Conservation (phyloP, 1,140 invertebrate species). For the Scaptomyza pallida region DNA sequence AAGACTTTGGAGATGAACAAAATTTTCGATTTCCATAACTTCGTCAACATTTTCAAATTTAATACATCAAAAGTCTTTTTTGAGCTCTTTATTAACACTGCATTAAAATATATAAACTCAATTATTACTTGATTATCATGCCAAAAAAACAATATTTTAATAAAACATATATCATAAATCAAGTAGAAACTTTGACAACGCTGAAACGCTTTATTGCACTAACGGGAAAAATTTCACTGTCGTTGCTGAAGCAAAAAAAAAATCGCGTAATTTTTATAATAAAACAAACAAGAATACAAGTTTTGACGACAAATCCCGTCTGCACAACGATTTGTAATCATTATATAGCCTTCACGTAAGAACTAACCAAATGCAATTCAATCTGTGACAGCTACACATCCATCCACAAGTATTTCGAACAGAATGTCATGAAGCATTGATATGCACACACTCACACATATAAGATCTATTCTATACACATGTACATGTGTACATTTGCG, state of each 20-base stretch:
- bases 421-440: constrained; percentile 60
- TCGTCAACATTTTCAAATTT: no score
- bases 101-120: no score
- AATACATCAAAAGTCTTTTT: no score
- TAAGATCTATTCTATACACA: no score
- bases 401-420: constrained; percentile 65
- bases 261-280: constrained; percentile 14
- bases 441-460: constrained; percentile 22
- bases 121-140: no score
- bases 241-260: not conserved
- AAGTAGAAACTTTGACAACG: no score
- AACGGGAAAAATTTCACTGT: not conserved
- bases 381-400: constrained; percentile 62
- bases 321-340: constrained; percentile 65
- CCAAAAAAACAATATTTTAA: no score
- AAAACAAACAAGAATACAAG: constrained; percentile 56
- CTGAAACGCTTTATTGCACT: not conserved
- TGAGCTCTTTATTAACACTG: no score
- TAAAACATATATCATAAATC: no score
- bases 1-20: no score
- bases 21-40: no score
- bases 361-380: constrained; percentile 57
- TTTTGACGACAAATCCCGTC: constrained; percentile 51
- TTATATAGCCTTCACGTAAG: constrained; percentile 50
- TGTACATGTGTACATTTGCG: not conserved